Evolutionary conservation across 2,113 vertebrate genomes (phyloP).

Genomic region (Pithys albifrons): DNA sequence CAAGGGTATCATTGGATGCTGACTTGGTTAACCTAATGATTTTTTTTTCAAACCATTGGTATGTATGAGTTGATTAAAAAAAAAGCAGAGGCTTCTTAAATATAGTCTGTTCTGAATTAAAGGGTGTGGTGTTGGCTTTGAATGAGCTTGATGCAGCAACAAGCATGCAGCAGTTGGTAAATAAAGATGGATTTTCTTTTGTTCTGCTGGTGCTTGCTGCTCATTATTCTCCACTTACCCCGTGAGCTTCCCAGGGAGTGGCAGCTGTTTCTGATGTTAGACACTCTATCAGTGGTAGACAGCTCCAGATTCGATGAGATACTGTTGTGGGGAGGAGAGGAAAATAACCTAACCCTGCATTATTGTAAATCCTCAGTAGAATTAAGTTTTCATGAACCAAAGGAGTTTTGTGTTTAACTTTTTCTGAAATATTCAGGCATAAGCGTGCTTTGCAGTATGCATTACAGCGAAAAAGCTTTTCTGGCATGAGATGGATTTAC

Average conservation of each 20-base stretch:
- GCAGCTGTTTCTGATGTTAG: slow-evolving; percentile 94
- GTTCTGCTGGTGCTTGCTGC: slow-evolving; percentile 79
- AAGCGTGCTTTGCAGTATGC: background rate
- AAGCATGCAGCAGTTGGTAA: slow-evolving; percentile 87
- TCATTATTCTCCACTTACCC: slow-evolving; percentile 91
- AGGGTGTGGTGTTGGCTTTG: slow-evolving; percentile 72
- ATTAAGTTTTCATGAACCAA: slow-evolving; percentile 73
- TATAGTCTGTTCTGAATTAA: slow-evolving; percentile 43
- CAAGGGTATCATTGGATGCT: background rate
- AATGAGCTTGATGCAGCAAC: slow-evolving; percentile 73
- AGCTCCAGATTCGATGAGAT: slow-evolving; percentile 82
- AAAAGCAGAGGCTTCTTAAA: background rate
- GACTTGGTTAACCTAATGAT: slow-evolving; percentile 33
- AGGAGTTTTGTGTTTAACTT: slow-evolving; percentile 63
- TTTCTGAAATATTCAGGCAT: slow-evolving; percentile 37
- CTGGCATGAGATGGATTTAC: slow-evolving; percentile 40
- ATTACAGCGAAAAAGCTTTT: slow-evolving; percentile 16
- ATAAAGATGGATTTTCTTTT: slow-evolving; percentile 94
- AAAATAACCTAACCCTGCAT: slow-evolving; percentile 41
- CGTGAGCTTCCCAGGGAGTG: slow-evolving; percentile 85
- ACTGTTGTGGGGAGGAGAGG: slow-evolving; percentile 67
- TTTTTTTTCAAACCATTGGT: background rate
- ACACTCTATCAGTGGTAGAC: slow-evolving; percentile 94
- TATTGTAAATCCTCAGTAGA: slow-evolving; percentile 66
- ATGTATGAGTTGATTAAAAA: slow-evolving; percentile 36